Evolutionary conservation across 1,140 invertebrate genomes (phyloP), one percentile per base, ranked within the genome.

Genomic region (Macrobrachium rosenbergii): DNA sequence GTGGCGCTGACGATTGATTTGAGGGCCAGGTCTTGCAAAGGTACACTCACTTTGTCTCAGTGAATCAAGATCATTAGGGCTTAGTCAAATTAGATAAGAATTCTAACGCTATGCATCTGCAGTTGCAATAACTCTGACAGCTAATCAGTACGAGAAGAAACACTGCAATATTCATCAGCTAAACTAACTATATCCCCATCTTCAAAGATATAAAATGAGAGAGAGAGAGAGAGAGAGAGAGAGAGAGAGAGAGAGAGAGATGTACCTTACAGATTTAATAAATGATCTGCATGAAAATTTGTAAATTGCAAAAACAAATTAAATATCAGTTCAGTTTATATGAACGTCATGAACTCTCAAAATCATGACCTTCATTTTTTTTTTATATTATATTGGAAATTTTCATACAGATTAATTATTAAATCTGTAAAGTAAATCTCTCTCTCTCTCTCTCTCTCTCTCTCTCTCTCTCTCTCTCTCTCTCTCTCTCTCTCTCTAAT

Each of bases 171-270:
- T 10, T 52, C 52, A 52, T 52, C 6, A 52, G 7, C 12, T 52
- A 52, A 52, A 52, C 52, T 8, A 52, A 52, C 52, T 52, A 52
- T 1, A 37, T 3, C 28, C 28, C 28, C 28, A 37, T 37, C 28
- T 52, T 52, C 8, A 52, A 12, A 8, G 52, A 52, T 8, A 52
- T 5, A 80, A 23, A 37, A 16, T n/a, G 59, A 28, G 59, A 80
- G 78, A 80, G 59, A 21, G 58, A 80, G 59, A 78, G 76, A 78
- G 21, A 52, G 43, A 19, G 76, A 19, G 43, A 78, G 76, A 79
- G 8, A 59, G 19, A 79, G 14, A 19, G 64, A 63, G 14, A 63
- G 28, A 81, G n/a, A 81, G 8, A 37, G n/a, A 17, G 28, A 28
- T 19, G 6, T 19, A 75, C 17, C 6, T 16, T 2, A 21, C 6